These are phyloP conservation scores for Microtus richardsoni DNA, from an alignment of 2,113 vertebrate species.

Conservation along the genomic window DNA sequence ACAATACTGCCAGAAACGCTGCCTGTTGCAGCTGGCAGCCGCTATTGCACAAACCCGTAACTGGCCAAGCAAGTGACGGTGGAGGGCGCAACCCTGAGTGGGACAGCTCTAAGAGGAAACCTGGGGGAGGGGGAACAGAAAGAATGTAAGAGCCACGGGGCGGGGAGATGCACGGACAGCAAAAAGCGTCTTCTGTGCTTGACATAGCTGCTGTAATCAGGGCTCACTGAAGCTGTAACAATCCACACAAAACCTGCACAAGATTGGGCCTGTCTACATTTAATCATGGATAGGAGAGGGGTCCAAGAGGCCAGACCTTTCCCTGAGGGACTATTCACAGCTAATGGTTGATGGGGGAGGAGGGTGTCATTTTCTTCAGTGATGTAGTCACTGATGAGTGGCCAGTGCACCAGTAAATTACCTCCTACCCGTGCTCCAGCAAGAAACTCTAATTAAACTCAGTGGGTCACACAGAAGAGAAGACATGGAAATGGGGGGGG, in stretches of 20 bases:
- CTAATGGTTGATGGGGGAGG: not conserved
- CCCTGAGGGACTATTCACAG: not conserved
- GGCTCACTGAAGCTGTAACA: not conserved
- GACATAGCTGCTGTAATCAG: not conserved
- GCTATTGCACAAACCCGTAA: not conserved
- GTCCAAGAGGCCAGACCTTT: not conserved
- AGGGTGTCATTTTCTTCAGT: not conserved
- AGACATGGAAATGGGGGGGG: not conserved
- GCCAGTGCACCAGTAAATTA: not conserved
- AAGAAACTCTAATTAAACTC: conserved; percentile 21
- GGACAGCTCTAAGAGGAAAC: too few species aligned
- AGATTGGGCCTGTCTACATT: not conserved
- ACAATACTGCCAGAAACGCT: not conserved
- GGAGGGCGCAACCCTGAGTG: not conserved
- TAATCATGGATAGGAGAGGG: not conserved
- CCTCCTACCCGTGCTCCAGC: not conserved
- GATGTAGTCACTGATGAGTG: not conserved
- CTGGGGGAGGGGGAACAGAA: not conserved
- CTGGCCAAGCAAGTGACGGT: not conserved
- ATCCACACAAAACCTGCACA: not conserved
- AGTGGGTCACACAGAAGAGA: conserved; percentile 5
- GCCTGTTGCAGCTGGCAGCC: not conserved
- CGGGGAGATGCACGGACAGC: not conserved
- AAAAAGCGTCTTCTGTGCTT: not conserved
- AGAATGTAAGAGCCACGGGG: not conserved